Percentiles rank a stretch among this genome's conserved stretches.
Conservation (phyloP, 2,797 vertebrate genomes). For the Sebastes aleutianus region DNA sequence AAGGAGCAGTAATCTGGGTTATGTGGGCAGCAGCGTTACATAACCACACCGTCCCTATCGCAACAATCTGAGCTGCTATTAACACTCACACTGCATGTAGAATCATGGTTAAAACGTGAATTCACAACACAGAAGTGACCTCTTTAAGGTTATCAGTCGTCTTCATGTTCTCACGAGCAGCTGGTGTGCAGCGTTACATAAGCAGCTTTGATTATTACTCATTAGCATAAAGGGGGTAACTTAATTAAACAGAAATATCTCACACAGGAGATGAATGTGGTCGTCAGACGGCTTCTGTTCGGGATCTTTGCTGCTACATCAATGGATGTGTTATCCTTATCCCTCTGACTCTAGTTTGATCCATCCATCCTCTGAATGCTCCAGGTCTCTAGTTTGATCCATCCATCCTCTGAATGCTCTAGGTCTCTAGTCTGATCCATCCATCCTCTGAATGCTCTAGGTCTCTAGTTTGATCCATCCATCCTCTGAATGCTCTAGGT, state of each 20-base stretch:
- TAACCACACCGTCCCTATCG: constrained; percentile 37
- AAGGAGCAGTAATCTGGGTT: constrained; percentile 42
- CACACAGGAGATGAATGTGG: background rate
- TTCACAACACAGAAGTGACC: background rate
- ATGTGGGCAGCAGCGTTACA: constrained; percentile 59
- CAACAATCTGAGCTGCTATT: constrained; percentile 18
- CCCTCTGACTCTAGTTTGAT: too few species aligned
- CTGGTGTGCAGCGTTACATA: constrained; percentile 37
- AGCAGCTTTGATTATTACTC: constrained; percentile 34
- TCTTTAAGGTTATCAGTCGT: background rate
- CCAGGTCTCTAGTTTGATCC: too few species aligned
- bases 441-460: too few species aligned
- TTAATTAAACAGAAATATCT: constrained; percentile 29
- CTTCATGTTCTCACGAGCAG: background rate
- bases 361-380: too few species aligned
- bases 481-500: too few species aligned
- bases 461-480: too few species aligned
- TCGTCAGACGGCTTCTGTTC: background rate
- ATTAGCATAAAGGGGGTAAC: constrained; percentile 29
- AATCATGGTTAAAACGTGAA: background rate
- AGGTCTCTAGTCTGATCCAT: too few species aligned
- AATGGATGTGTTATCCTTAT: background rate
- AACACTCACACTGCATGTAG: background rate
- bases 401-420: too few species aligned
- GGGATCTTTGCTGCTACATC: background rate